Evolutionary conservation across 2,113 vertebrate species (phyloP), one percentile per base, ranked within the genome.

Genomic region (Delphinapterus leucas): DNA sequence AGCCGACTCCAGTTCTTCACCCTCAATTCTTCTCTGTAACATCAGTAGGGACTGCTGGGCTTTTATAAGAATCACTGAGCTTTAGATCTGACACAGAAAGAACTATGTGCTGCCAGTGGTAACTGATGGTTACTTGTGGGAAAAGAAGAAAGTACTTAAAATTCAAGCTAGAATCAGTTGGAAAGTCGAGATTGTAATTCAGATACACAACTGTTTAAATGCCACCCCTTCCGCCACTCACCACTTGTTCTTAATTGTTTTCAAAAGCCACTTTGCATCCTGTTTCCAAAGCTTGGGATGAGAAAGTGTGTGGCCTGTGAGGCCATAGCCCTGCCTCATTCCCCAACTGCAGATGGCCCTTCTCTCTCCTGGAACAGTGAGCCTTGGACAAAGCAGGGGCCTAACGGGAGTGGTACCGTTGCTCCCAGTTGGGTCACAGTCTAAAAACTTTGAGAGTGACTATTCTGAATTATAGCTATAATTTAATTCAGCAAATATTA

Each of bases 31-130:
- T 77, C 82, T 87, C 93, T 41, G 49, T 91, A 58, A 47, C 47
- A 73, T 92, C 82, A 80, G 71, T 90, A 95, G 44, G 7, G 26
- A 60, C 28, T 77, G 23, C 85, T 95, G 94, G 17, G 49, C 47
- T 95, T 93, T 95, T 65, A 8, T 79, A 86, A 93, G 67, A 81
- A 68, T 88, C 55, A 8, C 81, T n/a, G 23, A 89, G 13, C 73
- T 90, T 91, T 55, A 92, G 49, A 89, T 85, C 68, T 83, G 36
- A 82, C 44, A 38, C 67, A 80, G 77, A 90, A 91, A 31, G 73
- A 82, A 74, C 55, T 82, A 8, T 73, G 49, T 79, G 25, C 41
- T 60, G 38, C 76, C 67, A 38, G 49, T 26, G 49, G 60, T 67
- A 61, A 82, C 25, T 53, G 77, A 86, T 36, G 38, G 41, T 41